Percentiles rank a stretch among this genome's conserved stretches.
phyloP scores from a whole-genome alignment of 2,113 vertebrate genomes.

The Tiliqua scincoides region DNA sequence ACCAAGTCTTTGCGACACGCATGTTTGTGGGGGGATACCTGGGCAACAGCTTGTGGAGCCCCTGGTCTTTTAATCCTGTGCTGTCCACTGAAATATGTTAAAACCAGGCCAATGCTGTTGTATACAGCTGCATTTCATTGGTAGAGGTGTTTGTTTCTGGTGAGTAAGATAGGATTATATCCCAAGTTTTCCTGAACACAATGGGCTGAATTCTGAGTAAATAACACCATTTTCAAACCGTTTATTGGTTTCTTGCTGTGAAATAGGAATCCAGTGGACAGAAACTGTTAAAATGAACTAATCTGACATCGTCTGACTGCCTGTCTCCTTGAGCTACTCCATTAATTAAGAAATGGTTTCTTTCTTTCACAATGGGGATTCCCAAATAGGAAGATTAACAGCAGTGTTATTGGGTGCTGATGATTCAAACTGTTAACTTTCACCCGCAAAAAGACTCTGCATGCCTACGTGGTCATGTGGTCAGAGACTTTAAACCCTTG shows the following conservation, averaged over 20 bases:
- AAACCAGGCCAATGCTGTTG: neutral
- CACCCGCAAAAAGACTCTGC: neutral
- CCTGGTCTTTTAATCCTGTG: neutral
- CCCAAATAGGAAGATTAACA: neutral
- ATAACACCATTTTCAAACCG: too few relatives aligned
- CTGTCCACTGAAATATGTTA: neutral
- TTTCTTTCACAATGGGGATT: neutral
- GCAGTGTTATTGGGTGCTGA: neutral
- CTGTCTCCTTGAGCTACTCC: neutral
- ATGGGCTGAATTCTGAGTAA: too few relatives aligned
- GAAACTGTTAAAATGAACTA: neutral
- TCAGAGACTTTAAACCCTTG: constrained; percentile 12
- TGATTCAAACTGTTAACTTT: constrained; percentile 5
- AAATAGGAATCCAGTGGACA: neutral
- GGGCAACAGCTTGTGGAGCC: neutral
- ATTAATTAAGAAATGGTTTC: constrained; percentile 1
- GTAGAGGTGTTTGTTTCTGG: too few relatives aligned
- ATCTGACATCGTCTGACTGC: neutral
- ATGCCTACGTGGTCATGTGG: neutral
- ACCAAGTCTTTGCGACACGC: too few relatives aligned
- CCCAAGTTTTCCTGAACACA: too few relatives aligned
- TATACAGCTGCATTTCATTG: neutral
- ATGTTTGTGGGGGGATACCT: too few relatives aligned
- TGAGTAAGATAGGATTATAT: too few relatives aligned
- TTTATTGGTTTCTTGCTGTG: neutral